Percentiles rank a stretch among this genome's conserved stretches.
phyloP scores from a whole-genome alignment of 2,888 invertebrate genomes.

The Platycnemis pennipes region DNA sequence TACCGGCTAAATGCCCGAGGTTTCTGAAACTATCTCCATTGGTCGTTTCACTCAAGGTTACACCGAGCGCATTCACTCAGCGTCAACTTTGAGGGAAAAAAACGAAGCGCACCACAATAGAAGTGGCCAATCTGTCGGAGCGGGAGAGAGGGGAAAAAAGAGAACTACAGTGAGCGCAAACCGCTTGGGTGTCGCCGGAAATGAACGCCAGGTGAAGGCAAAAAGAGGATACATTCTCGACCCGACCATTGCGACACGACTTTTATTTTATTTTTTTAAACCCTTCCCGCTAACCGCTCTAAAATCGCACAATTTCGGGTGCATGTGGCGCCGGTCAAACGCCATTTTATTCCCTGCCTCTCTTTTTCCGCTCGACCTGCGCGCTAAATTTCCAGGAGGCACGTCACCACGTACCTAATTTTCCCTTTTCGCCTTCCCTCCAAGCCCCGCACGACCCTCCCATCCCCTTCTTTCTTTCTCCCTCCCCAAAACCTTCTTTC shows the following conservation, averaged over 20 bases:
- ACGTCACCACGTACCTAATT: slow-evolving; percentile 12
- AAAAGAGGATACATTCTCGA: not conserved
- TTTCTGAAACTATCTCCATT: not conserved
- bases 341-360: not conserved
- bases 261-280: too few species aligned
- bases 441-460: not conserved
- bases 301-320: slow-evolving; percentile 9
- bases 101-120: not conserved
- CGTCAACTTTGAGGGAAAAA: not conserved
- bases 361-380: not conserved
- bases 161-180: not conserved
- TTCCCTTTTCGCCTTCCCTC: not conserved
- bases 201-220: not conserved
- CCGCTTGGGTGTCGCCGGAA: slow-evolving; percentile 20
- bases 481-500: not conserved
- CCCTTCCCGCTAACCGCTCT: not conserved
- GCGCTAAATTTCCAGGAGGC: not conserved
- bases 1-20: not conserved
- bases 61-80: not conserved
- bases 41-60: not conserved
- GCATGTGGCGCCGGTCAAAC: not conserved
- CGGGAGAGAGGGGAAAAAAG: not conserved
- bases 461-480: not conserved
- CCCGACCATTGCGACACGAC: too few species aligned
- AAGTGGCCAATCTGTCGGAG: slow-evolving; percentile 3